These are phyloP conservation scores for Drosophila burlai DNA, from an alignment of 1,140 invertebrate species.

Conservation along the genomic window DNA sequence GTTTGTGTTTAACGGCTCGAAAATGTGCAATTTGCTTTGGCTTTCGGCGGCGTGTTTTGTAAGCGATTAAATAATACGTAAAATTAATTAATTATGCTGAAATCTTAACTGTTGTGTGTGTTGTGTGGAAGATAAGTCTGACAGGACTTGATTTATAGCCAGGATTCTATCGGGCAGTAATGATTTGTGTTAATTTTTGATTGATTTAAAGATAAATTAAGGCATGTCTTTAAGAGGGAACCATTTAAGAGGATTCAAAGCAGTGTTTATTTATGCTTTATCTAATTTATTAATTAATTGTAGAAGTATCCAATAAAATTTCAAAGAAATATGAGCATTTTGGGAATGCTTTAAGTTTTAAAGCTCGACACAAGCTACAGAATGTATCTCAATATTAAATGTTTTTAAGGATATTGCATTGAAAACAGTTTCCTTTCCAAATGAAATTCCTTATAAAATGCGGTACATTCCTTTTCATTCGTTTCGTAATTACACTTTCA, in stretches of 20 bases:
- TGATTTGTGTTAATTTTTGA: background rate
- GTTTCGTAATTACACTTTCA: no score
- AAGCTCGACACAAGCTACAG: background rate
- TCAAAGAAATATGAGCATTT: no score
- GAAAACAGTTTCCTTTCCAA: background rate
- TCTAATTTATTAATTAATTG: no score
- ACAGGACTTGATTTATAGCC: background rate
- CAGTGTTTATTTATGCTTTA: background rate
- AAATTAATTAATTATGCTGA: constrained; percentile 31
- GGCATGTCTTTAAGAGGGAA: background rate
- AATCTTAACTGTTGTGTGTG: constrained; percentile 3
- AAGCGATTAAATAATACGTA: constrained; percentile 67
- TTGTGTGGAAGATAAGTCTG: background rate
- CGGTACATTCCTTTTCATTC: no score
- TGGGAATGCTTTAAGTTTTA: no score
- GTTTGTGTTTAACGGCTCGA: constrained; percentile 35
- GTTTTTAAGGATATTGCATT: background rate
- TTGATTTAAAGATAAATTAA: background rate
- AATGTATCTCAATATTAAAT: background rate
- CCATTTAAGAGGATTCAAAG: background rate
- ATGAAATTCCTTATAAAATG: no score
- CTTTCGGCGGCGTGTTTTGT: constrained; percentile 56
- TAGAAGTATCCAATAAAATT: no score
- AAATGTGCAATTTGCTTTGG: constrained; percentile 64
- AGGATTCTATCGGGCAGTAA: background rate